Base-by-base conservation (phyloP, 2,888 invertebrate genomes). In the Halictus ligatus region DNA sequence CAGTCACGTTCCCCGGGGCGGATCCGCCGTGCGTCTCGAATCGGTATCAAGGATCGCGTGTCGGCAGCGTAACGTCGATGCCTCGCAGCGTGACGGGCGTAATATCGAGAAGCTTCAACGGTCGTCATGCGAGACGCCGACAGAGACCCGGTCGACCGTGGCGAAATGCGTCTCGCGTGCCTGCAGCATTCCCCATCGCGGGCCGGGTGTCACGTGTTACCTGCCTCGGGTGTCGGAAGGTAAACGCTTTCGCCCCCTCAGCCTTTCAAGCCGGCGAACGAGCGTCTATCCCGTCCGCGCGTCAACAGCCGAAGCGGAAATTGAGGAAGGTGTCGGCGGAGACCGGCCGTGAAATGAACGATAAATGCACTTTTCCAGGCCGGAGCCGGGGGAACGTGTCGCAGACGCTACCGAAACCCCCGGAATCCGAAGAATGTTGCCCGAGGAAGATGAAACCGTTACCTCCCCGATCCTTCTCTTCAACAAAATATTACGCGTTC, bases 281-380 rank as follows among this genome's bases (percentile, higher is more conserved):
- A 40, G 60, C 69, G 69, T 43, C 69, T 21, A n/a, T 54, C 54
- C 54, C 50, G 77, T 5, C n/a, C 69, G 69, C 77, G 77, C 69
- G 69, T 78, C 69, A 69, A 78, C 77, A 69, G 69, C 50, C 69
- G 50, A 78, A 40, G 21, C 77, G 77, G 77, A 78, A 78, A 78
- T 78, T 69, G 77, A 54, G 54, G 54, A 69, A 50, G 40, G 71
- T 18, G 69, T 67, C 69, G 40, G 21, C 50, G 54, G 35, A 18
- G 21, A 6, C 43, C n/a, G 18, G 29, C 25, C 25, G 54, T 54
- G 69, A 54, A 78, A 71, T 54, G 35, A 54, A 54, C 50, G 77
- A 12, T 78, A 71, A 54, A 78, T 50, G 40, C 54, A 48, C 69
- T 50, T 48, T 50, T 67, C 64, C 3, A 48, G 48, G 29, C 46